A percentile compares a stretch with the other conserved stretches of the same genome.
Conservation (phyloP, 2,797 vertebrate species). For the Epinephelus awoara region DNA sequence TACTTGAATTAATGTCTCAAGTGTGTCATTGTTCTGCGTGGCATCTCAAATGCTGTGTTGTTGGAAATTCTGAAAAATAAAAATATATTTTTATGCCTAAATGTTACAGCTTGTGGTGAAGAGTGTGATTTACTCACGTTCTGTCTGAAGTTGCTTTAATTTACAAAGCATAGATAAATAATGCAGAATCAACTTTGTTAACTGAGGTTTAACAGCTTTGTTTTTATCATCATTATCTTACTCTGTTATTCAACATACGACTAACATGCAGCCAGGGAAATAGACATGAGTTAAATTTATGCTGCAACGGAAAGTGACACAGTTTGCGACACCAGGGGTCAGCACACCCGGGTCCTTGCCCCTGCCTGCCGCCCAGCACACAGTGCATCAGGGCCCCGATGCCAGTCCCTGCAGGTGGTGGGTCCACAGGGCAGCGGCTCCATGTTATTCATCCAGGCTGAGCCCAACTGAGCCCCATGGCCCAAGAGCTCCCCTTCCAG, state of each 20-base stretch:
- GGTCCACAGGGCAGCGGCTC: too few species aligned
- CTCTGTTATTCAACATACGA: neutral
- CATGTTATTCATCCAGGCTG: too few species aligned
- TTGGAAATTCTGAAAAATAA: constrained; percentile 32
- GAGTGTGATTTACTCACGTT: neutral
- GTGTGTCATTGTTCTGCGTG: constrained; percentile 14
- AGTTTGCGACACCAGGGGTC: too few species aligned
- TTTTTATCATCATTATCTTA: neutral
- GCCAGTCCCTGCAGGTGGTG: too few species aligned
- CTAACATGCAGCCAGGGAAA: neutral
- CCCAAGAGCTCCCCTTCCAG: too few species aligned
- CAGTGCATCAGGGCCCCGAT: too few species aligned
- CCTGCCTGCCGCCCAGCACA: too few species aligned
- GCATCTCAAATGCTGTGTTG: neutral
- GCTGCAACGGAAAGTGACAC: neutral
- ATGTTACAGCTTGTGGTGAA: neutral
- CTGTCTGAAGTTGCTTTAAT: neutral
- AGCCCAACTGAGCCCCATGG: too few species aligned
- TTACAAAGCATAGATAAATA: neutral
- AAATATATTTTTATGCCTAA: constrained; percentile 34
- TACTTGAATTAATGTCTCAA: constrained; percentile 57
- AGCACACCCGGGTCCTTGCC: too few species aligned
- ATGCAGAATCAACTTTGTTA: neutral
- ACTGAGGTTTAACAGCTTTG: neutral
- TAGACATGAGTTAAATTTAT: neutral